Evolutionary conservation across 2,797 vertebrate species (phyloP).

Genomic region (Chelidonichthys spinosus): DNA sequence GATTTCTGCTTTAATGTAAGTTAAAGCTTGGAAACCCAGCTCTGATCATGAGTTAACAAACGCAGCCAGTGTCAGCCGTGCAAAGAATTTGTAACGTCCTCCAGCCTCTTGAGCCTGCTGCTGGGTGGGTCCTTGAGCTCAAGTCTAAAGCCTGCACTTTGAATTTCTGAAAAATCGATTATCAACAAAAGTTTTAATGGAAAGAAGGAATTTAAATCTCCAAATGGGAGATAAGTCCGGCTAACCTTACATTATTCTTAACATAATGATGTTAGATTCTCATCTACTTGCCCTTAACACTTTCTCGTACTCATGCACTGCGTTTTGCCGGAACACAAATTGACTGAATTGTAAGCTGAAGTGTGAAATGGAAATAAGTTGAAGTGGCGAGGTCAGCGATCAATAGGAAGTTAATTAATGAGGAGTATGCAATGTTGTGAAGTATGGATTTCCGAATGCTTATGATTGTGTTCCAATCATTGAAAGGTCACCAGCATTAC

Average conservation of each 20-base stretch:
- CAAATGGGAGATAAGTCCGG: not conserved
- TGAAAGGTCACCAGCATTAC: slow-evolving; percentile 73
- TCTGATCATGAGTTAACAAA: slow-evolving; percentile 13
- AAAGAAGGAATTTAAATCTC: slow-evolving; percentile 22
- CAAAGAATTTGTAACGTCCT: slow-evolving; percentile 18
- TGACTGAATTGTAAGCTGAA: slow-evolving; percentile 55
- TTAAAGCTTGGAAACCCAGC: slow-evolving; percentile 9
- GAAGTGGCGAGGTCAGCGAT: slow-evolving; percentile 78
- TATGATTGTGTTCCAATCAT: slow-evolving; percentile 74
- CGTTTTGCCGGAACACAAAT: slow-evolving; percentile 48
- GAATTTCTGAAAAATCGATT: slow-evolving; percentile 46
- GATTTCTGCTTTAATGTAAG: not conserved
- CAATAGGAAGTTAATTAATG: slow-evolving; percentile 87
- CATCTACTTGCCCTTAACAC: slow-evolving; percentile 42
- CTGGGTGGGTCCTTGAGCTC: slow-evolving; percentile 46
- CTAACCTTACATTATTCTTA: slow-evolving; percentile 33
- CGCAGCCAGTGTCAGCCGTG: slow-evolving; percentile 12
- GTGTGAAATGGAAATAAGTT: slow-evolving; percentile 77
- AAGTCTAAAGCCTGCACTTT: slow-evolving; percentile 42
- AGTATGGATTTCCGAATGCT: slow-evolving; percentile 81
- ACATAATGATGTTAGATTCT: slow-evolving; percentile 34
- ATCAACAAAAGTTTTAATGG: slow-evolving; percentile 31
- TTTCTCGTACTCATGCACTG: slow-evolving; percentile 12
- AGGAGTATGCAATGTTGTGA: slow-evolving; percentile 75
- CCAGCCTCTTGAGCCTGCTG: slow-evolving; percentile 33